phyloP scores from a whole-genome alignment of 30 jellyfish, hydroid and myxozoan genomes.

The Aurelia aurita complex sp. Pacific region DNA sequence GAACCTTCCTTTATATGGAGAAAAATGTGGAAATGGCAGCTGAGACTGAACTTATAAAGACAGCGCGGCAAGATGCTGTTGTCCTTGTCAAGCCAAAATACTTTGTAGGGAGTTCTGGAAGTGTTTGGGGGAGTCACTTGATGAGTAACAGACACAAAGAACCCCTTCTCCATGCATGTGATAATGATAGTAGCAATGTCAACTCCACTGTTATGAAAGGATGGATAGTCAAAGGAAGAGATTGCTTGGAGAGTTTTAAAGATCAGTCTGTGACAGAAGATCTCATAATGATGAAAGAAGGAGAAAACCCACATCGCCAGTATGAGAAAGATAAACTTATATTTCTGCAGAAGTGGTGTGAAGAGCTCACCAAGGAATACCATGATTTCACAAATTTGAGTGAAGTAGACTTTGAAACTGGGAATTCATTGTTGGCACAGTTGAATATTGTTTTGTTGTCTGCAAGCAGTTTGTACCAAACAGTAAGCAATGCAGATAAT shows the following conservation, averaged over 20 bases:
- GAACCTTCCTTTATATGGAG: constrained; percentile 31
- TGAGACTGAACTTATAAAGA: constrained; percentile 17
- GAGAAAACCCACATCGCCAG: constrained; percentile 18
- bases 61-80: constrained; percentile 22
- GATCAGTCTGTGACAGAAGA: constrained; percentile 8
- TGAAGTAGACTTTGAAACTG: constrained; percentile 6
- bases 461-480: neutral
- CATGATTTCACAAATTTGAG: constrained; percentile 7
- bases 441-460: constrained; percentile 10
- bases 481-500: neutral
- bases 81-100: constrained; percentile 49
- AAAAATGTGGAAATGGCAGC: constrained; percentile 1
- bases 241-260: constrained; percentile 6
- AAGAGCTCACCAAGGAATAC: constrained; percentile 12
- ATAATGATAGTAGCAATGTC: neutral
- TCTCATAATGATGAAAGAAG: constrained; percentile 13
- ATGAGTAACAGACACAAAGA: constrained; percentile 24
- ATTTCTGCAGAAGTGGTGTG: neutral
- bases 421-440: constrained; percentile 11
- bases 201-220: constrained; percentile 7
- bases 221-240: constrained; percentile 18
- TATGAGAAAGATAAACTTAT: constrained; percentile 1
- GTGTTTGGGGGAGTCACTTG: constrained; percentile 47
- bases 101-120: constrained; percentile 58
- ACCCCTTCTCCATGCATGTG: neutral